Base-by-base conservation (phyloP, 2,888 invertebrate species). In the Eupithecia pulchellata region DNA sequence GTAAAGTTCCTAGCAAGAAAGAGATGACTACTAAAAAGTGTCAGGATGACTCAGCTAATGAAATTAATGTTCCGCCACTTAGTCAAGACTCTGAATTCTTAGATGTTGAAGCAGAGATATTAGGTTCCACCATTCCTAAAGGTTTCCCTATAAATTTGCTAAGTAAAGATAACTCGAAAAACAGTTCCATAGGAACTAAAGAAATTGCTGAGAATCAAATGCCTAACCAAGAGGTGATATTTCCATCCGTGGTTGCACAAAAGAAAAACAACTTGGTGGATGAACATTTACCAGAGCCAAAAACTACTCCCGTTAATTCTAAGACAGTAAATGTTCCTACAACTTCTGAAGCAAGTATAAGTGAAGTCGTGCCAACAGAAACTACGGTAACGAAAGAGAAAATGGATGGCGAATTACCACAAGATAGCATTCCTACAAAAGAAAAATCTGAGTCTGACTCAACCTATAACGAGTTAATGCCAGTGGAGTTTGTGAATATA, bases 71-170 rank as follows among this genome's bases (percentile, higher is more conserved):
- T 0, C 17, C 17, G 57, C 27, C 55, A 27, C 27, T 57, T 57
- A 57, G 2, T 70, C 58, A 85, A 88, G 86, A 89, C 76, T 78
- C 85, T 25, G 80, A 83, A 71, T 78, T 88, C 68, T 36, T 52
- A 25, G 52, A 52, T 52, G 25, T 52, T 25, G 52, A 52, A 52
- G 25, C 20, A 52, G 52, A 52, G 52, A 52, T 52, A 13, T 25
- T 77, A 63, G 80, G 79, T 17, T 78, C 83, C 27, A 81, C 79
- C 73, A 87, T 87, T 66, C 75, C 76, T 47, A 85, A 82, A 57
- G 17, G 1, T 8, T 17, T 57, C 2, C 14, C 57, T 17, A 17
- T 29, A 57, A 57, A 57, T 17, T 57, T 57, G 29, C 29, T 57
- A 57, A 57, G 29, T 57, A 20, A 29, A 63, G 29, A 64, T 4